phyloP scores from a whole-genome alignment of 92 coral and sea anemone species.

The Epizoanthus rinbou region DNA sequence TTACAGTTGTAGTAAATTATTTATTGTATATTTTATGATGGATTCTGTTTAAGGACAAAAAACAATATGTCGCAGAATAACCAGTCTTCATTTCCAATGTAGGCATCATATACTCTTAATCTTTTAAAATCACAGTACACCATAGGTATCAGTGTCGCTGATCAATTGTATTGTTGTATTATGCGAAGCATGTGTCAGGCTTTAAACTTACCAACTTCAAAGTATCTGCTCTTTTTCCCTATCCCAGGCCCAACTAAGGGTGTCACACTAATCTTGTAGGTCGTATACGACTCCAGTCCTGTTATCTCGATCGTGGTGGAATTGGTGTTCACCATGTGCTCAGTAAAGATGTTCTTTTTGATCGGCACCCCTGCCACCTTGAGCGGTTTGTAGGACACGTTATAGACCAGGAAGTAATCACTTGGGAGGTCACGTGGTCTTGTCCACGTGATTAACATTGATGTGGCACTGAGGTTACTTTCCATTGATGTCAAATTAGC shows the following conservation, averaged over 20 bases:
- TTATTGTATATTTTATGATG: no score
- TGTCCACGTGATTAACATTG: slow-evolving; percentile 6
- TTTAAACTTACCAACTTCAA: slow-evolving; percentile 4
- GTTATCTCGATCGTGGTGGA: neutral
- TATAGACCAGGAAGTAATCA: neutral
- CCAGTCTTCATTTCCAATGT: no score
- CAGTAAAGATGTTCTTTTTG: neutral
- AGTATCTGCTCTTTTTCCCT: neutral
- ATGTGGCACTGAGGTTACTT: neutral
- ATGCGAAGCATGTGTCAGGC: neutral
- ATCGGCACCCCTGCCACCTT: neutral
- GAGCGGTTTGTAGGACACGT: neutral
- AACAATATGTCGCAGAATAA: no score
- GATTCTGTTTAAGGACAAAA: no score
- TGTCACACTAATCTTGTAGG: slow-evolving; percentile 8
- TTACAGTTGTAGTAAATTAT: no score
- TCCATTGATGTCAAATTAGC: slow-evolving; percentile 1
- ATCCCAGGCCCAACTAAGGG: neutral
- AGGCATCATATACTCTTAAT: no score
- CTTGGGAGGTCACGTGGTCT: neutral
- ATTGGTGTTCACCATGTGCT: neutral
- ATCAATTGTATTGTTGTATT: neutral
- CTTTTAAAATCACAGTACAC: no score
- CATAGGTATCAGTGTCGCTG: neutral
- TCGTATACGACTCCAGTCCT: slow-evolving; percentile 5